phyloP scores from a whole-genome alignment of 2,888 invertebrate species.

The Halocaridina rubra region DNA sequence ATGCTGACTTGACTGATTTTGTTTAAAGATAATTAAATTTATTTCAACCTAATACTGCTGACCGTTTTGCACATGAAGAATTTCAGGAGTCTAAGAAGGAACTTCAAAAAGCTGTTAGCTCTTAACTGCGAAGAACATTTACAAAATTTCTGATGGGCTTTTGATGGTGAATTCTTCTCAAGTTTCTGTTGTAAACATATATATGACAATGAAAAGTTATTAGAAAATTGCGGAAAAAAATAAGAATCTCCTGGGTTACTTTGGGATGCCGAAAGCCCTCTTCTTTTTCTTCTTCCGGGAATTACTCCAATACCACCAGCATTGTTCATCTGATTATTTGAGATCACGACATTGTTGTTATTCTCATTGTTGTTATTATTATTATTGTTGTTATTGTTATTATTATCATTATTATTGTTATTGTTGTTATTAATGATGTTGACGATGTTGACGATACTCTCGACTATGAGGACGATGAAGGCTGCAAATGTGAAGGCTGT shows the following conservation, averaged over 20 bases:
- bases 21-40: no score
- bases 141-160: no score
- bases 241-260: no score
- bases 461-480: constrained; percentile 39
- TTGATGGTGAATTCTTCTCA: no score
- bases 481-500: constrained; percentile 48
- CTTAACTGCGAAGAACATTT: background rate
- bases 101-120: no score
- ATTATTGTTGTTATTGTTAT: constrained; percentile 37
- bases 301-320: background rate
- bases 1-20: no score
- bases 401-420: constrained; percentile 48
- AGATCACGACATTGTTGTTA: constrained; percentile 12
- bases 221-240: no score
- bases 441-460: constrained; percentile 45
- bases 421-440: constrained; percentile 47
- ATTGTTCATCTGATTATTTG: constrained; percentile 23
- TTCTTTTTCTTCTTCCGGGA: background rate
- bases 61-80: no score
- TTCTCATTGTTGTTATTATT: constrained; percentile 38
- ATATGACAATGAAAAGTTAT: no score
- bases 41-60: no score
- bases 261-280: background rate
- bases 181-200: no score
- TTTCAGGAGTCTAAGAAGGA: no score